phyloP scores from a whole-genome alignment of 2,888 invertebrate species.

The Linyphia triangularis region DNA sequence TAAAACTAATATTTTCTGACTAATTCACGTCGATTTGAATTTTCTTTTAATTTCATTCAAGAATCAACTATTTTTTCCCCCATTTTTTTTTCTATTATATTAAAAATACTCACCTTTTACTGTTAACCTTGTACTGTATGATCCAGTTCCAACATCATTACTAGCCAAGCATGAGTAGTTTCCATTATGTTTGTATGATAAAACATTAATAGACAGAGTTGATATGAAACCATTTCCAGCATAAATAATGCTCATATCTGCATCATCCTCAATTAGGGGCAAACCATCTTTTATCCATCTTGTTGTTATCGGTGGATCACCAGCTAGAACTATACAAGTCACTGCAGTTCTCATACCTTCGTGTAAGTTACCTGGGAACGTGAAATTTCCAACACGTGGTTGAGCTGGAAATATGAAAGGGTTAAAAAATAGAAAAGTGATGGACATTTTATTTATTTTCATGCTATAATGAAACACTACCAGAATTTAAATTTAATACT shows the following conservation, averaged over 20 bases:
- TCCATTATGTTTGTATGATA: conserved; percentile 78
- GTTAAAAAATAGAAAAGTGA: too few relatives aligned
- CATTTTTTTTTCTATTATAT: not conserved
- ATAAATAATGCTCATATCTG: conserved; percentile 53
- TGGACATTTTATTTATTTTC: too few relatives aligned
- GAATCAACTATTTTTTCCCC: too few relatives aligned
- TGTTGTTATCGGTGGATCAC: conserved; percentile 79
- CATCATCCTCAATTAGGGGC: conserved; percentile 77
- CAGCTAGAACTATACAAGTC: conserved; percentile 70
- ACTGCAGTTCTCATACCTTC: conserved; percentile 72
- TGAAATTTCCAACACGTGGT: conserved; percentile 56
- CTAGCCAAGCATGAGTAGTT: conserved; percentile 79
- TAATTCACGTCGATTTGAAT: too few relatives aligned
- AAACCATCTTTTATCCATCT: conserved; percentile 80
- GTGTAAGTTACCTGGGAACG: conserved; percentile 58
- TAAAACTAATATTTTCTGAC: too few relatives aligned
- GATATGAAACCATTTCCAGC: conserved; percentile 76
- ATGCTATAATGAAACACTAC: too few relatives aligned
- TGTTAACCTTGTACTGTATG: conserved; percentile 78
- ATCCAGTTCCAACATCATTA: conserved; percentile 78
- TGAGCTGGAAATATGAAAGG: conserved; percentile 52
- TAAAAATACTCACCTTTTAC: conserved; percentile 75
- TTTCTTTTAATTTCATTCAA: too few relatives aligned
- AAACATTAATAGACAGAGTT: conserved; percentile 79
- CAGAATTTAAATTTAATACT: too few relatives aligned